Base-by-base conservation (phyloP, 2,888 invertebrate species). In the Diarsia dahlii region DNA sequence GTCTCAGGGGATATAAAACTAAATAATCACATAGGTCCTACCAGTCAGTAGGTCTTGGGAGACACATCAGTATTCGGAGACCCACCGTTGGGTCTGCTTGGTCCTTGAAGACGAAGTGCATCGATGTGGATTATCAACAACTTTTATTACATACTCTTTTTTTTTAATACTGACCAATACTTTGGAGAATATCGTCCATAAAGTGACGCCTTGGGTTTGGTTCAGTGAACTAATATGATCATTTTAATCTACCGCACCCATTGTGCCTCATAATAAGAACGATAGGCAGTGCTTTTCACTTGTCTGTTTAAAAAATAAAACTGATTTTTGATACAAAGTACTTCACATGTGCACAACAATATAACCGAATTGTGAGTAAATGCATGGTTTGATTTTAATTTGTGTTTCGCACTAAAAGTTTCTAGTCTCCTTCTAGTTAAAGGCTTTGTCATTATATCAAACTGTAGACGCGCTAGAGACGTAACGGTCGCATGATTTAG, bases 401-500 rank as follows among this genome's bases (percentile, higher is more conserved):
- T 81, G 69, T 83, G 71, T 71, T 77, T 64, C 10, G 63, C 62
- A 68, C 64, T 84, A 72, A 74, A 74, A 45, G 20, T 69, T 83
- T 78, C n/a, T 76, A 73, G 74, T 58, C 54, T 77, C n/a, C 65
- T 74, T 82, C 60, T 85, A 82, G 67, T 78, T 60, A 39, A 67
- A 12, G 0, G 80, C 80, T 78, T 82, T 63, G 15, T 82, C 52
- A 85, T 70, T 62, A 64, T 67, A 54, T 48, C 8, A 62, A 34
- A 54, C 69, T 66, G 34, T 71, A 75, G 50, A 71, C 6, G 39
- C 48, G 48, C 56, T 82, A 74, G 54, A 78, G 2, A 73, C 15
- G 12, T 72, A 73, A 69, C 50, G n/a, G 13, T 80, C 71, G 90
- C 90, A 89, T 87, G 87, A 64, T 46, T 66, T 76, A 78, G 78